Evolutionary conservation across 2,113 vertebrate genomes (phyloP).

Genomic region (Muntiacus reevesi): DNA sequence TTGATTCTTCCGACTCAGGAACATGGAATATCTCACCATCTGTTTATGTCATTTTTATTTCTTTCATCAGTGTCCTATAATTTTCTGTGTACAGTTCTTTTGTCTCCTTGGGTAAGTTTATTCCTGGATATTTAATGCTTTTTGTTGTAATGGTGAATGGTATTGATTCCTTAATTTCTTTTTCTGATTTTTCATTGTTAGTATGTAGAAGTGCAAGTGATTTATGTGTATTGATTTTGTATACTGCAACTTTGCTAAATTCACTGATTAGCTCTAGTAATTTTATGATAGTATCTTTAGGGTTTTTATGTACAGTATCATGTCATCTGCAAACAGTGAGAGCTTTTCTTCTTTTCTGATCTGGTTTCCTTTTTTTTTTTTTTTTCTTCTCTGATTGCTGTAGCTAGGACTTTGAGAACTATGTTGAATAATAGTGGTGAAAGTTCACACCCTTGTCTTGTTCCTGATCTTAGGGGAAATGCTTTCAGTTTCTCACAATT

Average conservation of each 20-base stretch:
- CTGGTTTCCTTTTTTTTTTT: neutral
- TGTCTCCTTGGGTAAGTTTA: neutral
- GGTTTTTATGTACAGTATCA: neutral
- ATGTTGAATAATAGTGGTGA: neutral
- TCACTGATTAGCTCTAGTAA: neutral
- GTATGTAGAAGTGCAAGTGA: neutral
- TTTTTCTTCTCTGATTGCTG: neutral
- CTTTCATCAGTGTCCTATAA: neutral
- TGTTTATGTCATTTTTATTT: neutral
- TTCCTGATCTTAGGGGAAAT: neutral
- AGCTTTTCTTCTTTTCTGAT: neutral
- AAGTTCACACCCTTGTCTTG: neutral
- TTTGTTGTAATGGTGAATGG: neutral
- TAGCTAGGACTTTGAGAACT: neutral
- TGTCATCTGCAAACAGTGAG: neutral
- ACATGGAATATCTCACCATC: neutral
- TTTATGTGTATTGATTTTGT: neutral
- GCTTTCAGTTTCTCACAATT: neutral
- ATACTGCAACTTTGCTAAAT: neutral
- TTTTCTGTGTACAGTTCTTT: neutral
- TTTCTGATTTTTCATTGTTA: neutral
- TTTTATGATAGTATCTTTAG: neutral
- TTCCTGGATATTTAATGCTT: neutral
- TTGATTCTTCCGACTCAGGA: neutral
- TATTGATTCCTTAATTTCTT: neutral